Percentiles rank a stretch among this genome's conserved stretches.
Conservation (phyloP, 2,888 invertebrate species). For the Drepanosiphum platanoidis region DNA sequence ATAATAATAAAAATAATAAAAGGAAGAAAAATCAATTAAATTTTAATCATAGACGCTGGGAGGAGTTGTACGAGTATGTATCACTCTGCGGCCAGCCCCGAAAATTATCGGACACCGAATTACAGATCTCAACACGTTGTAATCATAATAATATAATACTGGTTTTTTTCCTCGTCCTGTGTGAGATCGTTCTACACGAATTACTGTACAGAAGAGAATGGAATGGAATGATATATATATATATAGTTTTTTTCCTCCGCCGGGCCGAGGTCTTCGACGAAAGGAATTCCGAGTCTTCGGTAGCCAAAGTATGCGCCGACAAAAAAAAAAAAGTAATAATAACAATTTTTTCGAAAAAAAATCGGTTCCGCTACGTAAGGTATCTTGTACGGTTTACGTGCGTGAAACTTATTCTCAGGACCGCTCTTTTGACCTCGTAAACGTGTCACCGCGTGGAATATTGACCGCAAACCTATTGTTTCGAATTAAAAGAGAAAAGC, state of each 20-base stretch:
- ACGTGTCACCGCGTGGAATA: slow-evolving; percentile 52
- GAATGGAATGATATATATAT: slow-evolving; percentile 59
- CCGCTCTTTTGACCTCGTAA: slow-evolving; percentile 55
- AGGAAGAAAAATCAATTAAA: slow-evolving; percentile 56
- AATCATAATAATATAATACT: slow-evolving; percentile 59
- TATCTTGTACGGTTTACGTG: slow-evolving; percentile 45
- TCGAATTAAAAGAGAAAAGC: slow-evolving; percentile 46
- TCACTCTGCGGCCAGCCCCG: slow-evolving; percentile 46
- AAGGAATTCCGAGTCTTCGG: slow-evolving; percentile 53
- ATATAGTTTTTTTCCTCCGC: slow-evolving; percentile 28
- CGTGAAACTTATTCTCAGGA: slow-evolving; percentile 60
- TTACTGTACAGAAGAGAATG: slow-evolving; percentile 51
- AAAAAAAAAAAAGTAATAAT: slow-evolving; percentile 44
- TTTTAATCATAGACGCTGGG: slow-evolving; percentile 53
- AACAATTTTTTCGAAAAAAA: slow-evolving; percentile 43
- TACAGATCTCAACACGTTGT: slow-evolving; percentile 57
- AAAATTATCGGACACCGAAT: slow-evolving; percentile 58
- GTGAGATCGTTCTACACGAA: slow-evolving; percentile 44
- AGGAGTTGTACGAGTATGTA: slow-evolving; percentile 46
- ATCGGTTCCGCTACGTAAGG: slow-evolving; percentile 41
- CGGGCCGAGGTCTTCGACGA: slow-evolving; percentile 54
- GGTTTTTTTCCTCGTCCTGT: slow-evolving; percentile 47
- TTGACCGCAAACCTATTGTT: slow-evolving; percentile 59
- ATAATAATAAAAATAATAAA: slow-evolving; percentile 39
- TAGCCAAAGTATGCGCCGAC: slow-evolving; percentile 56